phyloP scores from a whole-genome alignment of 2,888 invertebrate genomes.

The Amiota minor region DNA sequence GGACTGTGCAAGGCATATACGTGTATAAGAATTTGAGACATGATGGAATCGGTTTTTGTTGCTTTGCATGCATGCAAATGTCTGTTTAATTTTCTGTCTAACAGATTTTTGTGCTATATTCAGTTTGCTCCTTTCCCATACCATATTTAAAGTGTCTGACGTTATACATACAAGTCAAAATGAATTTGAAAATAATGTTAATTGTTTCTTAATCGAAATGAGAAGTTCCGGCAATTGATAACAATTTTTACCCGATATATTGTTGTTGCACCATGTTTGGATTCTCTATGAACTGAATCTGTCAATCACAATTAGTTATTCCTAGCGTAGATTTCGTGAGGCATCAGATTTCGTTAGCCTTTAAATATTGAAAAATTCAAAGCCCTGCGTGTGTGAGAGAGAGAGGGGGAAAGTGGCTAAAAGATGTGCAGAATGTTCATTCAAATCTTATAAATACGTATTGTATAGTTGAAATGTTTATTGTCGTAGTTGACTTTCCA shows the following conservation, averaged over 20 bases:
- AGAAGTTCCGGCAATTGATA: constrained; percentile 18
- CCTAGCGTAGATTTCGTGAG: constrained; percentile 43
- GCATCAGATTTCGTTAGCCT: constrained; percentile 55
- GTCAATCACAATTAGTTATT: constrained; percentile 72
- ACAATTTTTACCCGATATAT: constrained; percentile 48
- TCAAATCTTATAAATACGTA: constrained; percentile 68
- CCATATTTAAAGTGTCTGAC: constrained; percentile 35
- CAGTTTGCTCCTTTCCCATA: constrained; percentile 19
- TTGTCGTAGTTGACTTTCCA: constrained; percentile 48
- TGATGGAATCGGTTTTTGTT: too few relatives aligned
- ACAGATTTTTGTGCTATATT: constrained; percentile 46
- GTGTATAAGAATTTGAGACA: too few relatives aligned
- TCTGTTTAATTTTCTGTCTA: constrained; percentile 57
- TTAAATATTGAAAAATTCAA: constrained; percentile 54
- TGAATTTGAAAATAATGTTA: constrained; percentile 62
- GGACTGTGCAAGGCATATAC: too few relatives aligned
- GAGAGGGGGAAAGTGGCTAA: neutral
- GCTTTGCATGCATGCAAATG: constrained; percentile 58
- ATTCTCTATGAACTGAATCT: constrained; percentile 43
- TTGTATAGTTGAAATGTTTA: constrained; percentile 64
- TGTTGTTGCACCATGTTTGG: neutral
- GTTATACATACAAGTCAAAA: constrained; percentile 42
- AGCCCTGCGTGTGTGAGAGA: neutral
- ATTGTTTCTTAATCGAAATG: constrained; percentile 45
- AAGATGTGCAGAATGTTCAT: constrained; percentile 50